Conservation (phyloP, 2,113 vertebrate species). For the human region DNA sequence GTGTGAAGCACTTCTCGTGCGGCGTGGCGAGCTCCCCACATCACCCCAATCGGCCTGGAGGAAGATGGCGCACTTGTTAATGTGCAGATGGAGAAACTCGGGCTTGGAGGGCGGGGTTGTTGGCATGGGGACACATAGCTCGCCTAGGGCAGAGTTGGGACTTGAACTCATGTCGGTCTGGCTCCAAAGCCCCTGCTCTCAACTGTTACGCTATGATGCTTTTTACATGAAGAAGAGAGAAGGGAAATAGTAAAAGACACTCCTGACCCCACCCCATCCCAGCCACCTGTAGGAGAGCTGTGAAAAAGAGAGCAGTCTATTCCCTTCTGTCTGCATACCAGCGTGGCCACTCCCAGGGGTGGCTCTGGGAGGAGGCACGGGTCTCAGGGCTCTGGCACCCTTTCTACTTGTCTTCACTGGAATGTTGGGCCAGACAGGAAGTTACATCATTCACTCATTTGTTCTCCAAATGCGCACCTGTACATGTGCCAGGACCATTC, state of each 20-base stretch:
- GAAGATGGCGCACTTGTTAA: rapidly evolving
- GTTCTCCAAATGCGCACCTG: not conserved
- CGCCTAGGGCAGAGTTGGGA: not conserved
- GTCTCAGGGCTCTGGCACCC: not conserved
- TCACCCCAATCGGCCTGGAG: not conserved
- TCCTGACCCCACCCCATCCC: not conserved
- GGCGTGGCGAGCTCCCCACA: rapidly evolving
- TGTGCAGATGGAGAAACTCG: not conserved
- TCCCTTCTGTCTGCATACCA: not conserved
- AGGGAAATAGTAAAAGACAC: not conserved
- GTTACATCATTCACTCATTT: not conserved
- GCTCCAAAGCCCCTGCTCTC: not conserved
- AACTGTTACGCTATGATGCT: not conserved
- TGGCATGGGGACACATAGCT: not conserved
- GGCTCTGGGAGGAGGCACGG: not conserved
- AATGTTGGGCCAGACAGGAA: not conserved
- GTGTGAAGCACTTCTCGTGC: not conserved
- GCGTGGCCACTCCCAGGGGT: too few species aligned
- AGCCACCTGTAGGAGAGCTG: not conserved
- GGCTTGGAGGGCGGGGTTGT: not conserved
- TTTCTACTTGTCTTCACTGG: not conserved
- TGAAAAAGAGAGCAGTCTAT: not conserved
- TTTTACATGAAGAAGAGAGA: not conserved
- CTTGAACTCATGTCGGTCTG: not conserved
- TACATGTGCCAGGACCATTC: not conserved